These are phyloP conservation scores for Paramormyrops hopkinsi DNA, from an alignment of 2,797 vertebrate species.

Conservation along the genomic window DNA sequence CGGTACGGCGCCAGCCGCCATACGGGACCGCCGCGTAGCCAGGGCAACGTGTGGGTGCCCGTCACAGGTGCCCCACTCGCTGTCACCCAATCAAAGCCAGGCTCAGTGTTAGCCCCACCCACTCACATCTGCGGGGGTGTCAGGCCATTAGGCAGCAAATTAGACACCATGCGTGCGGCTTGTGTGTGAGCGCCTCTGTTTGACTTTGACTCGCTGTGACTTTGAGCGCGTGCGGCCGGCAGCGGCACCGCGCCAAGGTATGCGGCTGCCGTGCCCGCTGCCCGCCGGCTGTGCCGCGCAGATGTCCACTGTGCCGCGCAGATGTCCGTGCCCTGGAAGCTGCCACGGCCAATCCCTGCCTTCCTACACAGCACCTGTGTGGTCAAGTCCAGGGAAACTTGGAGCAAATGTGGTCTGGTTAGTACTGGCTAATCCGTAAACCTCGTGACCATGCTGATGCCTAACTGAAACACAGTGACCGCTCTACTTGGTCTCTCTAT, in stretches of 20 bases:
- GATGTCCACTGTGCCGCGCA: not conserved
- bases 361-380: not conserved
- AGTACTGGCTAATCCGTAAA: not conserved
- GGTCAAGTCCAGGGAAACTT: not conserved
- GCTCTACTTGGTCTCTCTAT: not conserved
- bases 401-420: not conserved
- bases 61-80: constrained; percentile 34
- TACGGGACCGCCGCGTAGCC: not conserved
- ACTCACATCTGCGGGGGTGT: not conserved
- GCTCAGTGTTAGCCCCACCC: not conserved
- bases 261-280: not conserved
- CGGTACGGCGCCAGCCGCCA: constrained; percentile 29
- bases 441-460: not conserved
- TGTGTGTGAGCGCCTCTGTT: not conserved
- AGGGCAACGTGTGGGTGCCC: not conserved
- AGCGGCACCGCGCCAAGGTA: not conserved
- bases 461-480: not conserved
- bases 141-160: constrained; percentile 8
- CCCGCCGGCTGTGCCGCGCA: not conserved
- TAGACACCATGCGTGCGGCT: not conserved
- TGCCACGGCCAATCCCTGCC: not conserved
- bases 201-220: constrained; percentile 9
- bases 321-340: not conserved
- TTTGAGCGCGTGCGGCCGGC: not conserved
- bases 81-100: not conserved